Evolutionary conservation across 2,113 vertebrate genomes (phyloP), one percentile per base, ranked within the genome.

Genomic region (Sapajus apella): DNA sequence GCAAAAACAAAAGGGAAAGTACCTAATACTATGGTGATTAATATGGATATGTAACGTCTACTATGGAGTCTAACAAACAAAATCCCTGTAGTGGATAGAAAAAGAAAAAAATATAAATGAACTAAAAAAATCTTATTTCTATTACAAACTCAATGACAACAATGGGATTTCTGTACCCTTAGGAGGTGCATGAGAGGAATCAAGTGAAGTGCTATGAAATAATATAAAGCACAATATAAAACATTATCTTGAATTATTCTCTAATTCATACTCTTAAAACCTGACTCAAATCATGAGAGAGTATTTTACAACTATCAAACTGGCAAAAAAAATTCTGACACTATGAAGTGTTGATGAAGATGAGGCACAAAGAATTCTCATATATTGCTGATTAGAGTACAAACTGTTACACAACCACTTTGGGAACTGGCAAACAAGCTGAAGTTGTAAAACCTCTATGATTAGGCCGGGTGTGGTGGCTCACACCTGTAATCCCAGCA

Each of bases 381-480:
- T 13, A 90, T 35, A 90, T 58, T 86, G 84, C 61, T 56, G 18
- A 70, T 73, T 1, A 50, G 27, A 85, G 17, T 52, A 0, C 61
- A 83, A 91, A 77, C 25, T 43, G 21, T 35, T 27, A 81, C 45
- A 83, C 37, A 77, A 91, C 20, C 61, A 95, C 21, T 85, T 27
- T 66, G 16, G 37, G 84, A 85, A 95, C 56, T 47, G 72, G 43
- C 50, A 92, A 92, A 92, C 27, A 76, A 72, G 17, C 6, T 56
- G 21, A 96, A 70, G 68, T 17, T 55, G 77, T 92, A 6, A 92
- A 95, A 92, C n/a, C 43, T 73, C 72, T 85, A 52, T 66, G 80
- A 80, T 52, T 17, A 17, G 52, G 52, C 52, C 0, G 16, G 52
- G 52, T 0, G 16, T 52, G 52, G 52, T 52, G 52, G 52, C 52